These are phyloP conservation scores for Microtus richardsoni DNA, from an alignment of 2,113 vertebrate species.

Conservation along the genomic window DNA sequence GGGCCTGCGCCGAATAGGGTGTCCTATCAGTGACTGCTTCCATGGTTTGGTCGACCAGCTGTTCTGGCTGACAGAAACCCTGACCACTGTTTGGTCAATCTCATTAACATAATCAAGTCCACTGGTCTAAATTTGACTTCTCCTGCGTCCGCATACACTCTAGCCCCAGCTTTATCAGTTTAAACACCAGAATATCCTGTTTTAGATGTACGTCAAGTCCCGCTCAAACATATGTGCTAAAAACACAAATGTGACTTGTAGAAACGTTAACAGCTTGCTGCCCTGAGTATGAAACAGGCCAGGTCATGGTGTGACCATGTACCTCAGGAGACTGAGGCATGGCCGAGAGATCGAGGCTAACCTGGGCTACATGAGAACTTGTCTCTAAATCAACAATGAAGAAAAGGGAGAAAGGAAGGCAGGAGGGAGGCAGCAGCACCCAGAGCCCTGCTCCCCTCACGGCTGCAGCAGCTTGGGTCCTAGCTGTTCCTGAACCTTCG, in stretches of 20 bases:
- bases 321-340: not conserved
- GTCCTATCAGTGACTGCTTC: not conserved
- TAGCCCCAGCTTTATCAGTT: rapidly evolving
- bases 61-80: not conserved
- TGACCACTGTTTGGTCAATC: not conserved
- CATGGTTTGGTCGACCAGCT: not conserved
- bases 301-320: not conserved
- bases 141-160: not conserved
- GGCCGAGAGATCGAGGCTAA: not conserved
- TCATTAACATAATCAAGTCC: not conserved
- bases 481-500: not conserved
- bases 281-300: not conserved
- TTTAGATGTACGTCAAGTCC: rapidly evolving
- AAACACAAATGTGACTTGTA: not conserved
- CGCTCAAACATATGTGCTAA: not conserved
- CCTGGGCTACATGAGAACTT: not conserved
- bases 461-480: not conserved
- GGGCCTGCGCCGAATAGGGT: rapidly evolving
- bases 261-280: not conserved
- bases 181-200: not conserved
- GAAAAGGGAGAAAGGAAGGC: not conserved
- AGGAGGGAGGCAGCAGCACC: not conserved
- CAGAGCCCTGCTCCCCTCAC: not conserved
- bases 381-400: not conserved
- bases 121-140: not conserved